phyloP scores from a whole-genome alignment of 2,888 invertebrate genomes.

The Scaptodrosophila latifasciaeformis region DNA sequence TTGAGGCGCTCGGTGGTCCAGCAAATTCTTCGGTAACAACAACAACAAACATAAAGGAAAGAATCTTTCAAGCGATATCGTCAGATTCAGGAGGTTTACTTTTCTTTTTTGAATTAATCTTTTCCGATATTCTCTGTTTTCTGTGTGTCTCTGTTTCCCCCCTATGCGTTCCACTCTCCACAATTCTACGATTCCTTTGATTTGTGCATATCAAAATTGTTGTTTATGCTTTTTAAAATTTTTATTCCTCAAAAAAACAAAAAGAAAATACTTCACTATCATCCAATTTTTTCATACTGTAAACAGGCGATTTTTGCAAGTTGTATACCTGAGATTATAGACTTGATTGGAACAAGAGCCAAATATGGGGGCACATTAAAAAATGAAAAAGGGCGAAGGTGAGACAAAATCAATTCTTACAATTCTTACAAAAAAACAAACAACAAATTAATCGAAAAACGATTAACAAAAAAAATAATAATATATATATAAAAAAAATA shows the following conservation, averaged over 20 bases:
- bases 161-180: too few species aligned
- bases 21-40: too few species aligned
- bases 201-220: neutral
- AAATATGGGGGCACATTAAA: conserved; percentile 99
- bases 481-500: conserved; percentile 34
- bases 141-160: too few species aligned
- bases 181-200: too few species aligned
- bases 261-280: conserved; percentile 69
- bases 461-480: conserved; percentile 30
- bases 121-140: too few species aligned
- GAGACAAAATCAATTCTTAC: conserved; percentile 78
- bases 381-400: conserved; percentile 99
- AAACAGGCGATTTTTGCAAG: conserved; percentile 99
- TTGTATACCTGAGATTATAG: conserved; percentile 99
- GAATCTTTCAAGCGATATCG: too few species aligned
- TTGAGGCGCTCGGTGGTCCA: too few species aligned
- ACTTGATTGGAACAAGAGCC: conserved; percentile 99
- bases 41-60: too few species aligned
- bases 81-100: too few species aligned
- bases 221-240: conserved; percentile 34
- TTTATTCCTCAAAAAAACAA: conserved; percentile 43
- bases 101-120: too few species aligned
- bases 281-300: conserved; percentile 73
- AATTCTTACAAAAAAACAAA: conserved; percentile 50
- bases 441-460: conserved; percentile 49